A percentile compares a stretch with the other conserved stretches of the same genome.
Evolutionary conservation across 2,888 invertebrate species (phyloP).

Genomic region (Octonoba sinensis): DNA sequence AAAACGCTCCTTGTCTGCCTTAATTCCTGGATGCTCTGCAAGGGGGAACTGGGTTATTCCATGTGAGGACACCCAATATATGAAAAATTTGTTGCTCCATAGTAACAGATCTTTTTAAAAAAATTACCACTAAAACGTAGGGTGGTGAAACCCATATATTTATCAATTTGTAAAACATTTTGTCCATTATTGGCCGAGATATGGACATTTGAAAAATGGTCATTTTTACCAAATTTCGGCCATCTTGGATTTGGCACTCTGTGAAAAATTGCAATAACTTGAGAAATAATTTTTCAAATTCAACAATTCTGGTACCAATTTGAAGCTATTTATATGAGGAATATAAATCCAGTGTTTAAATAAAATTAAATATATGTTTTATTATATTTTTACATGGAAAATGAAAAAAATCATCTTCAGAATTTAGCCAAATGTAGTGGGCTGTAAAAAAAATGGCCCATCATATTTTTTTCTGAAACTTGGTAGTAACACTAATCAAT

Average conservation of each 20-base stretch:
- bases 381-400: no score
- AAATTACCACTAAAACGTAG: background rate
- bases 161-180: background rate
- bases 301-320: no score
- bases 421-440: no score
- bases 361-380: background rate
- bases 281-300: no score
- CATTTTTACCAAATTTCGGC: background rate
- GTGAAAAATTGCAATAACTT: no score
- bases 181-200: background rate
- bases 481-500: no score
- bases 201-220: slow-evolving; percentile 1
- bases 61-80: background rate
- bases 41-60: background rate
- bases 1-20: no score
- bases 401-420: no score
- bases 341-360: background rate
- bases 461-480: no score
- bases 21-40: no score
- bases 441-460: no score
- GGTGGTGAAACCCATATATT: background rate
- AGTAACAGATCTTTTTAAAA: background rate
- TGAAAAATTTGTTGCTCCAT: background rate
- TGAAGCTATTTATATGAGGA: slow-evolving; percentile 1
- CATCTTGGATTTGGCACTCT: no score